These are phyloP conservation scores for Paralichthys olivaceus DNA, from an alignment of 2,113 vertebrate species.

Conservation along the genomic window DNA sequence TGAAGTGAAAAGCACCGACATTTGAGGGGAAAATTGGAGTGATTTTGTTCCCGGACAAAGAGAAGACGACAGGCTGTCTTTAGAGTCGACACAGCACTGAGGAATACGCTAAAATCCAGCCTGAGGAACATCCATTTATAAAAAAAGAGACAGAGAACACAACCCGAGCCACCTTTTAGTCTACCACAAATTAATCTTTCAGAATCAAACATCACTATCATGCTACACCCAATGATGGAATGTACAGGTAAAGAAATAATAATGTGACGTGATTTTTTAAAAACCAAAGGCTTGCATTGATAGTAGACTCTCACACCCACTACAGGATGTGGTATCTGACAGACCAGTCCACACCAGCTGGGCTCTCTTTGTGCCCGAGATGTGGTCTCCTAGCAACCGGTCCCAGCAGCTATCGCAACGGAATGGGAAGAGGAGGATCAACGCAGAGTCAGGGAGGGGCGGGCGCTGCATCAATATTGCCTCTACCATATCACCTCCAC, in stretches of 20 bases:
- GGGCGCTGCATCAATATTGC: constrained; percentile 81
- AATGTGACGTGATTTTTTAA: constrained; percentile 24
- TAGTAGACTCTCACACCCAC: constrained; percentile 69
- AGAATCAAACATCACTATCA: not conserved
- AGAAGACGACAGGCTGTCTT: constrained; percentile 42
- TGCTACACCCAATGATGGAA: constrained; percentile 15
- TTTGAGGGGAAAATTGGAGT: constrained; percentile 67
- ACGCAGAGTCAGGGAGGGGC: constrained; percentile 74
- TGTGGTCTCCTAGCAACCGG: constrained; percentile 95
- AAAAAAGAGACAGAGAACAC: constrained; percentile 4
- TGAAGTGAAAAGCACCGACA: constrained; percentile 57
- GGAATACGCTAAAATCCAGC: constrained; percentile 7
- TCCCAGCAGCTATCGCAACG: constrained; percentile 89
- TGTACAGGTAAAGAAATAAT: constrained; percentile 5
- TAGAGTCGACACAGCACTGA: constrained; percentile 4
- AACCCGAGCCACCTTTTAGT: constrained; percentile 7
- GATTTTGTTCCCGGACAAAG: constrained; percentile 67
- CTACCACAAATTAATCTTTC: not conserved
- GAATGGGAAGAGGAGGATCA: constrained; percentile 81
- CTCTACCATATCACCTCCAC: constrained; percentile 74
- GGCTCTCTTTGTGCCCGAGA: constrained; percentile 92
- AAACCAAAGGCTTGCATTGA: constrained; percentile 56
- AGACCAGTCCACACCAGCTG: constrained; percentile 90
- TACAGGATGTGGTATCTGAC: constrained; percentile 81
- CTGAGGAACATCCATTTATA: constrained; percentile 41